Percentiles rank a stretch among this genome's conserved stretches.
Conservation (phyloP, 2,888 invertebrate species). For the Prenolepis imparis region DNA sequence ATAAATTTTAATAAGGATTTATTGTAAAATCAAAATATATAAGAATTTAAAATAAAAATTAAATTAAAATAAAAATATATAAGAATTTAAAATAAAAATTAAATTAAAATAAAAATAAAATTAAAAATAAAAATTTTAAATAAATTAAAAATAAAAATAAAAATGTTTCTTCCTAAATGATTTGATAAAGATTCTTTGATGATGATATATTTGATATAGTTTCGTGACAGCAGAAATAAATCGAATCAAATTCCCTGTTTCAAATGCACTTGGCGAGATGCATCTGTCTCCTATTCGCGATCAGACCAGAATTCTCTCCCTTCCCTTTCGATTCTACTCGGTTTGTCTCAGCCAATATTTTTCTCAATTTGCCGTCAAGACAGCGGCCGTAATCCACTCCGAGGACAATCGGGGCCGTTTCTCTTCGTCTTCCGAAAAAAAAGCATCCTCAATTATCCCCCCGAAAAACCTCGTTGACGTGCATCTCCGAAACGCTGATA, state of each 20-base stretch:
- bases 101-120: background rate
- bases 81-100: slow-evolving; percentile 1
- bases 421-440: slow-evolving; percentile 35
- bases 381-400: slow-evolving; percentile 40
- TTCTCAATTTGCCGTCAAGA: slow-evolving; percentile 53
- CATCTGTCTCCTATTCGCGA: slow-evolving; percentile 19
- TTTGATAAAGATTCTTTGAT: too few relatives aligned
- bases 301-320: background rate
- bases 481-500: slow-evolving; percentile 15
- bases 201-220: background rate
- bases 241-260: background rate
- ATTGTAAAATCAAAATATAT: background rate
- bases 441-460: slow-evolving; percentile 36
- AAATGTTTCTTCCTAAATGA: background rate
- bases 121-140: background rate
- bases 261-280: slow-evolving; percentile 18
- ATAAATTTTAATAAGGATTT: background rate
- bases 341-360: slow-evolving; percentile 42
- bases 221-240: slow-evolving; percentile 2
- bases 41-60: too few relatives aligned
- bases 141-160: background rate
- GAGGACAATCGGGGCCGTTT: slow-evolving; percentile 38
- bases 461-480: slow-evolving; percentile 26
- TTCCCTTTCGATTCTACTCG: background rate
- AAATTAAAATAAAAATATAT: too few relatives aligned